Evolutionary conservation across 1,140 invertebrate genomes (phyloP).

Genomic region (Diorhabda sublineata): DNA sequence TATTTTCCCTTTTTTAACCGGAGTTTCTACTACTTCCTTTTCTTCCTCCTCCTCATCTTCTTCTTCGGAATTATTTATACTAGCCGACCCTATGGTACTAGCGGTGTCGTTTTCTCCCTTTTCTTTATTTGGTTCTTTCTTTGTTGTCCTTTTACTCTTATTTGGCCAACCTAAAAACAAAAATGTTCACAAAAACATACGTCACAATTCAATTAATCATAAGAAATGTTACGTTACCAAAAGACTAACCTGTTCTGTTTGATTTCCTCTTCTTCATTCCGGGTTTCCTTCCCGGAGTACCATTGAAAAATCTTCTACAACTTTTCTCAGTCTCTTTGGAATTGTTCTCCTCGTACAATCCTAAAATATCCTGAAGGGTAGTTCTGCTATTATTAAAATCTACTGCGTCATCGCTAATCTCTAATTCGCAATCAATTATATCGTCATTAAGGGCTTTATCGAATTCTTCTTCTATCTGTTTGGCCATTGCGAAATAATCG

Average conservation of each 20-base stretch:
- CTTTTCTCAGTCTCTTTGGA: slow-evolving; percentile 22
- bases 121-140: slow-evolving; percentile 18
- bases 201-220: neutral
- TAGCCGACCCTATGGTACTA: slow-evolving; percentile 24
- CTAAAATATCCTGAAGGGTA: slow-evolving; percentile 33
- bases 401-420: slow-evolving; percentile 22
- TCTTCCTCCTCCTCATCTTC: slow-evolving; percentile 30
- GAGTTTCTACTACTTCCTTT: slow-evolving; percentile 28
- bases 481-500: slow-evolving; percentile 26
- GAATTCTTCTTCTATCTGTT: slow-evolving; percentile 33
- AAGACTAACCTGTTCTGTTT: slow-evolving; percentile 52
- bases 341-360: slow-evolving; percentile 33
- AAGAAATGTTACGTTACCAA: neutral
- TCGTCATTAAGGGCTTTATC: slow-evolving; percentile 22
- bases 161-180: slow-evolving; percentile 54
- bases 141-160: slow-evolving; percentile 42
- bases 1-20: slow-evolving; percentile 25
- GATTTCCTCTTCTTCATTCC: slow-evolving; percentile 38
- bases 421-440: slow-evolving; percentile 21
- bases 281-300: slow-evolving; percentile 32
- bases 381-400: slow-evolving; percentile 22
- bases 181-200: neutral
- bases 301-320: slow-evolving; percentile 29
- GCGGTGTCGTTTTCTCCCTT: slow-evolving; percentile 27
- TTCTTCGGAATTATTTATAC: slow-evolving; percentile 25